Evolutionary conservation across 1,140 invertebrate species (phyloP).

Genomic region (Tetragonula clypearis): DNA sequence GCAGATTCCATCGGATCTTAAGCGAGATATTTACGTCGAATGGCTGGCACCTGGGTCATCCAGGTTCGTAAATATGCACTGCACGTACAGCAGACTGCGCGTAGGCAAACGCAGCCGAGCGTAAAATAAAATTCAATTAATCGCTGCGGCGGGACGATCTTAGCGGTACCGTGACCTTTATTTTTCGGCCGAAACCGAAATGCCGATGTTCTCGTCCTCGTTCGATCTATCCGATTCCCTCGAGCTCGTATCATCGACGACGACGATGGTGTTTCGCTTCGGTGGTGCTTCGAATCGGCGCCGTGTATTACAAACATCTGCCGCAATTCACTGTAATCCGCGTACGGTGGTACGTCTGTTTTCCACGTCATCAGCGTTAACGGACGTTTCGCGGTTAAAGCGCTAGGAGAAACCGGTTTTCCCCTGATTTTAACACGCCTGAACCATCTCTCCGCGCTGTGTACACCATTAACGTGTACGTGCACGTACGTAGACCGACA

Average conservation of each 20-base stretch:
- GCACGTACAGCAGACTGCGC: neutral
- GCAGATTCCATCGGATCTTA: neutral
- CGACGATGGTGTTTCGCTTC: constrained; percentile 5
- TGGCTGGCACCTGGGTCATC: neutral
- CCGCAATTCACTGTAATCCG: constrained; percentile 30
- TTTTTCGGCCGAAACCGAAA: neutral
- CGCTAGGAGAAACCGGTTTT: constrained; percentile 24
- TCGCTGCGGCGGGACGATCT: neutral
- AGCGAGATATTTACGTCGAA: neutral
- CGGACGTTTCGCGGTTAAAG: constrained; percentile 31
- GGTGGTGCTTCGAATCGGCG: neutral
- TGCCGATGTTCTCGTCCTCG: neutral
- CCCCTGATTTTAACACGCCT: constrained; percentile 24
- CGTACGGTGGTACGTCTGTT: constrained; percentile 36
- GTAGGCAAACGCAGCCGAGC: no score
- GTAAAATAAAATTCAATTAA: constrained; percentile 34
- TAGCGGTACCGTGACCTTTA: neutral
- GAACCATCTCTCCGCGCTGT: neutral
- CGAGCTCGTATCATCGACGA: neutral
- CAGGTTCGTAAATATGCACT: neutral
- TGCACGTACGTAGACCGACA: neutral
- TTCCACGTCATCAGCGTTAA: constrained; percentile 41
- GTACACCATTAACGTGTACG: neutral
- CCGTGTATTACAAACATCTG: constrained; percentile 33
- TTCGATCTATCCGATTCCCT: neutral